Conservation (phyloP, 2,797 vertebrate species). For the Coregonus ussuriensis region DNA sequence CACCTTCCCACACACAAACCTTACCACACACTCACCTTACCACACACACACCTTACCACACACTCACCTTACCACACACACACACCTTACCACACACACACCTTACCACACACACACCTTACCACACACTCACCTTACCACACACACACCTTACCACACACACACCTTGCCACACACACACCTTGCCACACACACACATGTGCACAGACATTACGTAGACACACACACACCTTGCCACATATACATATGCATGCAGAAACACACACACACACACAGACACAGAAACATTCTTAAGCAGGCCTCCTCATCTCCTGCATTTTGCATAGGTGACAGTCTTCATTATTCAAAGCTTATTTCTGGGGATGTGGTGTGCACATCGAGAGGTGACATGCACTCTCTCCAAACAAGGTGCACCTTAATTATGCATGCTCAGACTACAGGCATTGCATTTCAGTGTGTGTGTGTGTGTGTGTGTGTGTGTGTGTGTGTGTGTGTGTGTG, state of each 20-base stretch:
- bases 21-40: too few species aligned
- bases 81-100: constrained; percentile 29
- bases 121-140: too few species aligned
- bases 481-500: constrained; percentile 8
- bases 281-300: constrained; percentile 61
- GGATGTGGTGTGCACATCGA: constrained; percentile 73
- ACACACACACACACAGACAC: constrained; percentile 45
- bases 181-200: constrained; percentile 43
- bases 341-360: constrained; percentile 81
- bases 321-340: constrained; percentile 83
- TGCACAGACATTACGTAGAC: neutral
- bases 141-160: constrained; percentile 57
- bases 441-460: constrained; percentile 70
- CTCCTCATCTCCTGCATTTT: constrained; percentile 78
- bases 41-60: too few species aligned
- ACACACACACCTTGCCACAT: constrained; percentile 53
- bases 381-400: constrained; percentile 79
- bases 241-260: constrained; percentile 40
- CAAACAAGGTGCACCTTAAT: constrained; percentile 80
- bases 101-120: neutral
- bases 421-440: constrained; percentile 78
- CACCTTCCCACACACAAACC: too few species aligned
- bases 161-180: too few species aligned
- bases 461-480: too few species aligned
- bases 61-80: too few species aligned